Evolutionary conservation across 2,113 vertebrate species (phyloP).

Genomic region (Prochilodus magdalenae): DNA sequence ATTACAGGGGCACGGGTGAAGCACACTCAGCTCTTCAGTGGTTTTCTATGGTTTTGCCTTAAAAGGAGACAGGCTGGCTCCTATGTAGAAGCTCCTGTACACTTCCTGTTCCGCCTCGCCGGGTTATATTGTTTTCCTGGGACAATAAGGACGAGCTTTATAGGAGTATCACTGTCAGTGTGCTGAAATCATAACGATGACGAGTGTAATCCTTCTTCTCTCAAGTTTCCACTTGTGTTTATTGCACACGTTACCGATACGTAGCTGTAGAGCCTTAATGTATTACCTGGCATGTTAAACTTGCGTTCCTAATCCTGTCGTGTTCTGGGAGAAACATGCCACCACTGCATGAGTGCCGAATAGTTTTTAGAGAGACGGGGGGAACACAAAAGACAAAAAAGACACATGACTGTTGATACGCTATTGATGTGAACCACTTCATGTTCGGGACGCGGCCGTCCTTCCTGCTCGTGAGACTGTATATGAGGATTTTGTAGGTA

Average conservation of each 20-base stretch:
- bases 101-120: neutral
- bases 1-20: too few relatives aligned
- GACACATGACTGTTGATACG: constrained; percentile 7
- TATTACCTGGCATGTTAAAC: constrained; percentile 14
- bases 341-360: constrained; percentile 13
- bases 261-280: constrained; percentile 9
- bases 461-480: constrained; percentile 46
- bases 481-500: constrained; percentile 55
- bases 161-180: neutral
- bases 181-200: too few relatives aligned
- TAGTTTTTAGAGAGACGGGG: neutral
- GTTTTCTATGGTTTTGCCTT: neutral
- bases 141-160: neutral
- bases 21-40: neutral
- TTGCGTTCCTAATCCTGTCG: neutral
- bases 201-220: neutral
- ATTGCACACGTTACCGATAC: neutral
- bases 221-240: neutral
- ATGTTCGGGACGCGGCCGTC: constrained; percentile 19
- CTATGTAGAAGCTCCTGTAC: neutral
- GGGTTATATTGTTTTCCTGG: neutral
- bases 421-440: constrained; percentile 40
- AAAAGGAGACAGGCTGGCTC: neutral
- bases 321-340: neutral
- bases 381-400: too few relatives aligned